These are phyloP conservation scores for Prionailurus bengalensis DNA, from an alignment of 2,113 vertebrate species.

Conservation along the genomic window DNA sequence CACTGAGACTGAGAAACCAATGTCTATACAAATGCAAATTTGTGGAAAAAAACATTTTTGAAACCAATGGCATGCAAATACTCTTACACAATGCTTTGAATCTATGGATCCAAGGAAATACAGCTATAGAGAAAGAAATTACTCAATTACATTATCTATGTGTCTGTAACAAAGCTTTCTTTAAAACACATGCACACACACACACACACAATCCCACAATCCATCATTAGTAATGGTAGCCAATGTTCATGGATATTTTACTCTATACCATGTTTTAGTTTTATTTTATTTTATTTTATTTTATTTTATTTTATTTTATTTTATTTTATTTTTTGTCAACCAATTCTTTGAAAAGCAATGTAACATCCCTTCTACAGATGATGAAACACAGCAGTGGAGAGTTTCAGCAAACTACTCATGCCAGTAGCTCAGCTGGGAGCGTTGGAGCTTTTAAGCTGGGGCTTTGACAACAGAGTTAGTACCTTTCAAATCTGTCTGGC, in stretches of 20 bases:
- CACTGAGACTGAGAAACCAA: not conserved
- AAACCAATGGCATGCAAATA: not conserved
- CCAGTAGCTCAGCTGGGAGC: accelerated
- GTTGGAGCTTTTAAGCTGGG: accelerated
- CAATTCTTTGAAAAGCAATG: not conserved
- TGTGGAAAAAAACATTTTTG: not conserved
- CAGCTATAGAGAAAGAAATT: not conserved
- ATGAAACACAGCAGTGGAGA: too few relatives aligned
- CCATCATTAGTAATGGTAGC: too few relatives aligned
- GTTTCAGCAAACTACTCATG: not conserved
- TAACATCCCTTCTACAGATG: too few relatives aligned
- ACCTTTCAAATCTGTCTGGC: not conserved
- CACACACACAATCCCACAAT: not conserved
- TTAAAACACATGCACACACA: not conserved
- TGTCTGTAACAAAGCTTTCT: not conserved
- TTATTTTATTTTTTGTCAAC: not conserved
- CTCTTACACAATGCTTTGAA: not conserved
- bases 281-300: too few relatives aligned
- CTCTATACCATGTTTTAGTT: not conserved
- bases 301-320: too few relatives aligned
- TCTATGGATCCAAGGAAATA: not conserved
- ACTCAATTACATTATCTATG: not conserved
- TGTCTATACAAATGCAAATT: not conserved
- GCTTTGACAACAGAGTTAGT: accelerated
- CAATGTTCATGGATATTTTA: not conserved